Conservation (phyloP, 2,797 vertebrate genomes). For the Halcyon badia region DNA sequence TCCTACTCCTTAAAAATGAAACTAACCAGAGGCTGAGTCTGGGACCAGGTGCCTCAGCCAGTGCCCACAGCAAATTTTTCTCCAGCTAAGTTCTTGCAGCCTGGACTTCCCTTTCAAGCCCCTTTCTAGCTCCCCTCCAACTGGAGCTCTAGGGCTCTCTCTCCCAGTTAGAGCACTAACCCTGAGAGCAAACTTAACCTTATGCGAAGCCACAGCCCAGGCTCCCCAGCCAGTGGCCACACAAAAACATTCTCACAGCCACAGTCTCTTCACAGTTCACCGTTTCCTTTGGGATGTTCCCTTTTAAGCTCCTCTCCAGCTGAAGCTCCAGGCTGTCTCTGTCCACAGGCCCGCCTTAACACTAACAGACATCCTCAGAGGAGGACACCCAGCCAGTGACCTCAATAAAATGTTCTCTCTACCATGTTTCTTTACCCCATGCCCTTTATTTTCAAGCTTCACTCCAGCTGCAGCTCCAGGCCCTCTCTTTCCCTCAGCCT, state of each 20-base stretch:
- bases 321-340: neutral
- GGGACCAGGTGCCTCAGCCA: neutral
- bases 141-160: neutral
- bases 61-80: neutral
- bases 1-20: neutral
- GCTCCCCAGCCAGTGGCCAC: neutral
- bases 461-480: neutral
- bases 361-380: neutral
- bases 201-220: neutral
- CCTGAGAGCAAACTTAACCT: neutral
- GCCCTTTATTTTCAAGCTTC: neutral
- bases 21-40: neutral
- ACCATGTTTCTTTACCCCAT: neutral
- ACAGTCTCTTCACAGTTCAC: neutral
- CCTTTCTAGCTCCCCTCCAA: neutral
- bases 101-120: neutral
- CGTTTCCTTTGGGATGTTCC: neutral
- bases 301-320: neutral
- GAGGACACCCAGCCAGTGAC: neutral
- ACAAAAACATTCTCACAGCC: neutral
- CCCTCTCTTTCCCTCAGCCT: neutral
- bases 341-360: neutral
- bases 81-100: neutral
- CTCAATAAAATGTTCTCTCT: neutral
- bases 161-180: neutral